These are phyloP conservation scores for Anomalospiza imberbis DNA, from an alignment of 2,797 vertebrate species.

Conservation along the genomic window DNA sequence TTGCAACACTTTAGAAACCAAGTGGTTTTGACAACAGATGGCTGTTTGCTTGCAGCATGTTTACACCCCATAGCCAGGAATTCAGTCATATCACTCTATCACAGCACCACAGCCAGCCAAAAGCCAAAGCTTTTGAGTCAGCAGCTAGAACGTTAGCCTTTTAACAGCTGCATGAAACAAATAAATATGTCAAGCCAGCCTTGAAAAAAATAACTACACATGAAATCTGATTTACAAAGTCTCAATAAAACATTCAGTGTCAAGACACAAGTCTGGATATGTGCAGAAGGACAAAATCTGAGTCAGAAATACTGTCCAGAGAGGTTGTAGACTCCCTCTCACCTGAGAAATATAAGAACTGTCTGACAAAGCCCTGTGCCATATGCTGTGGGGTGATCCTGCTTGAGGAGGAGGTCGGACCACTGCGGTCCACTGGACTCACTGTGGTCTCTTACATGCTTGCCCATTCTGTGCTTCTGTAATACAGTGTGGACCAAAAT, in stretches of 20 bases:
- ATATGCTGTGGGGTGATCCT: background rate
- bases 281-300: background rate
- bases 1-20: background rate
- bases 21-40: background rate
- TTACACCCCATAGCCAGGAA: background rate
- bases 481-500: accelerated
- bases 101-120: background rate
- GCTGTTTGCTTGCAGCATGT: background rate
- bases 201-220: background rate
- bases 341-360: background rate
- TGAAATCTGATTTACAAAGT: background rate
- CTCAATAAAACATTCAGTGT: background rate
- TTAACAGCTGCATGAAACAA: background rate
- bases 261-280: background rate
- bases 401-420: background rate
- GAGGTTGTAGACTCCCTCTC: background rate
- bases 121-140: background rate
- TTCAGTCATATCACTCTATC: background rate
- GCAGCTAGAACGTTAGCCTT: background rate
- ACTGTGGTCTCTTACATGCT: background rate
- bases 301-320: background rate
- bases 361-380: too few relatives aligned
- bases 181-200: background rate
- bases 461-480: background rate
- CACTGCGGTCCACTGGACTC: too few relatives aligned